Base-by-base conservation (phyloP, 2,797 vertebrate species). In the Alca torda region DNA sequence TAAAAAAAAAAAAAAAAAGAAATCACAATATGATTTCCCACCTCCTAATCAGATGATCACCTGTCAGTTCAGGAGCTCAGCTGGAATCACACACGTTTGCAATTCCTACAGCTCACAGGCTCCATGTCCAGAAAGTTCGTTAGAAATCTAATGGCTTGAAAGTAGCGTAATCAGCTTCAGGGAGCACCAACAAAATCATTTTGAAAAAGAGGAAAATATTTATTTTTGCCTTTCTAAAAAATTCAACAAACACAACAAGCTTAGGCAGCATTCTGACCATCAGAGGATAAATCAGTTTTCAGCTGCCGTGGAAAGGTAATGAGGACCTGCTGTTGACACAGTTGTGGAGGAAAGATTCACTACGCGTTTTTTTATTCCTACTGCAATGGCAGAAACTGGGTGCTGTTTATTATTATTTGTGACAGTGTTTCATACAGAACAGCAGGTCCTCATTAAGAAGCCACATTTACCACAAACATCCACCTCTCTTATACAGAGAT, bases 381-480 rank as follows among this genome's bases (percentile, higher is more conserved):
- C 56, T 54, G n/a, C 75, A 92, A 50, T 20, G 2, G 45, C 88
- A 89, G 51, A 82, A 82, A 48, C n/a, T 57, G 59, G 70, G 37
- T 5, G 1, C 37, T 80, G 26, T 84, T 95, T 89, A 39, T 96
- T 94, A 87, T 84, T 87, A 72, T 74, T 90, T 87, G 81, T 75
- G 86, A 90, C 83, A 89, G n/a, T 10, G 61, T 61, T 90, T 65
- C 88, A 85, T 57, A 69, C n/a, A 82, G 84, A 96, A 95, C 68
- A 95, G 94, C 90, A 89, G 81, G 89, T 85, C 68, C 87, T 93
- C 75, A 75, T 96, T 96, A 95, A 64, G 87, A 89, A 93, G 81
- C 57, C 74, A 43, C 43, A 33, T 83, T 89, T 64, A 68, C 88
- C 77, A 80, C 84, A 89, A 82, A 74, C 50, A 75, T 51, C 54